Conservation (phyloP, 1,140 invertebrate species). For the Drosophila eugracilis region DNA sequence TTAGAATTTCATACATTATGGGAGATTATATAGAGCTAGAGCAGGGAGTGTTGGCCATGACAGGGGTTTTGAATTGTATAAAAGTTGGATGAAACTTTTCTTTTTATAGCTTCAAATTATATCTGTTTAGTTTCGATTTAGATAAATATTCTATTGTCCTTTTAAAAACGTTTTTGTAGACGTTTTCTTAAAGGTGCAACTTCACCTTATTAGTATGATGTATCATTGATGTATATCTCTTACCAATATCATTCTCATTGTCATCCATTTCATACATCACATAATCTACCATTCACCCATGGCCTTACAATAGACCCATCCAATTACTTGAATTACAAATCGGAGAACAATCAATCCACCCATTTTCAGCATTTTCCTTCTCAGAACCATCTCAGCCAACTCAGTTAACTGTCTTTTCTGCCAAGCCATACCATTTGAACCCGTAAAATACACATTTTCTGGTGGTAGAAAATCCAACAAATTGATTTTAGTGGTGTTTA, state of each 20-base stretch:
- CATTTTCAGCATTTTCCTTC: conserved; percentile 2
- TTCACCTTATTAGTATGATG: too few species aligned
- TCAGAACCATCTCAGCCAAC: conserved; percentile 2
- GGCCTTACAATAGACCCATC: conserved; percentile 13
- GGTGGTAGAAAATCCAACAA: conserved; percentile 83
- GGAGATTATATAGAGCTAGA: conserved; percentile 62
- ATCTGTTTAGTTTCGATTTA: conserved; percentile 16
- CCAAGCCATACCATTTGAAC: conserved; percentile 57
- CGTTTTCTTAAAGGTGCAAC: too few species aligned
- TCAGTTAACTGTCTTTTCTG: conserved; percentile 12
- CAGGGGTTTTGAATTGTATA: conserved; percentile 12
- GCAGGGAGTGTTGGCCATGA: not conserved
- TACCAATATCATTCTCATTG: not conserved
- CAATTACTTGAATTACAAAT: conserved; percentile 4
- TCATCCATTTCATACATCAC: too few species aligned
- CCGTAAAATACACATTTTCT: conserved; percentile 83
- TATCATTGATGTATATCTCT: too few species aligned
- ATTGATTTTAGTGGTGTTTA: conserved; percentile 85
- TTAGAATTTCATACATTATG: conserved; percentile 75
- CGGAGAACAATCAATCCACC: conserved; percentile 38
- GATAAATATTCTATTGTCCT: too few species aligned
- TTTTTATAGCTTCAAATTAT: conserved; percentile 29
- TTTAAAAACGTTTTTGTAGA: not conserved
- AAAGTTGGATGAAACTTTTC: conserved; percentile 28
- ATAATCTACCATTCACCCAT: conserved; percentile 34